Conservation (phyloP, 2,888 invertebrate species). For the Dascillus cervinus region DNA sequence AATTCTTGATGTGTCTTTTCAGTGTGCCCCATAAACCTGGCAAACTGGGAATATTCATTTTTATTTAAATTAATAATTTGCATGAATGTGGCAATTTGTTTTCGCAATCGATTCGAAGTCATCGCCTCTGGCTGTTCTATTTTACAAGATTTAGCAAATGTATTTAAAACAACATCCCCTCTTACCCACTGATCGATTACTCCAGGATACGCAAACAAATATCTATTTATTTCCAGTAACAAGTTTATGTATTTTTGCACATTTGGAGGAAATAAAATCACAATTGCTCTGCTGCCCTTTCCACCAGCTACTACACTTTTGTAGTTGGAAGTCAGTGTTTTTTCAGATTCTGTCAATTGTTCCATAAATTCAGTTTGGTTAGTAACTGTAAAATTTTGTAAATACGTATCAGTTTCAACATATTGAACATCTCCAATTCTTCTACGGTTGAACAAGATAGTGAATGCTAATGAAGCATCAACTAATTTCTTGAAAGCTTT, state of each 20-base stretch:
- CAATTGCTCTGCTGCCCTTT: conserved; percentile 9
- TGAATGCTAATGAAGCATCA: conserved; percentile 8
- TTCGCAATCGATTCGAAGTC: conserved; percentile 6
- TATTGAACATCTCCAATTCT: conserved; percentile 6
- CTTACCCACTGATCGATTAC: conserved; percentile 6
- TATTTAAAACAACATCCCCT: conserved; percentile 6
- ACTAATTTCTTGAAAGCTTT: conserved; percentile 5
- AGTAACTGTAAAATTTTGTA: conserved; percentile 2
- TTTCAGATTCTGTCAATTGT: conserved; percentile 8
- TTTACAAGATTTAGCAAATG: conserved; percentile 5
- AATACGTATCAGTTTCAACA: conserved; percentile 4
- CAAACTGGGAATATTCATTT: conserved; percentile 3
- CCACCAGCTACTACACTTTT: conserved; percentile 9
- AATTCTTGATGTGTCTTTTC: conserved; percentile 5
- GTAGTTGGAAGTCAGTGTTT: conserved; percentile 3
- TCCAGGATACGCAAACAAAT: conserved; percentile 9
- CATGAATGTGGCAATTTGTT: too few relatives aligned
- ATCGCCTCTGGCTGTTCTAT: conserved; percentile 7
- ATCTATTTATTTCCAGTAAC: conserved; percentile 10
- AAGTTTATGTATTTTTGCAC: conserved; percentile 7
- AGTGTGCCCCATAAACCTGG: conserved; percentile 4
- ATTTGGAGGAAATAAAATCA: conserved; percentile 11
- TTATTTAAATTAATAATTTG: too few relatives aligned
- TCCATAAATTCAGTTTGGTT: conserved; percentile 7
- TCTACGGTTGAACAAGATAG: conserved; percentile 10